Evolutionary conservation across 2,797 vertebrate species (phyloP).

Genomic region (Arctocebus calabarensis): DNA sequence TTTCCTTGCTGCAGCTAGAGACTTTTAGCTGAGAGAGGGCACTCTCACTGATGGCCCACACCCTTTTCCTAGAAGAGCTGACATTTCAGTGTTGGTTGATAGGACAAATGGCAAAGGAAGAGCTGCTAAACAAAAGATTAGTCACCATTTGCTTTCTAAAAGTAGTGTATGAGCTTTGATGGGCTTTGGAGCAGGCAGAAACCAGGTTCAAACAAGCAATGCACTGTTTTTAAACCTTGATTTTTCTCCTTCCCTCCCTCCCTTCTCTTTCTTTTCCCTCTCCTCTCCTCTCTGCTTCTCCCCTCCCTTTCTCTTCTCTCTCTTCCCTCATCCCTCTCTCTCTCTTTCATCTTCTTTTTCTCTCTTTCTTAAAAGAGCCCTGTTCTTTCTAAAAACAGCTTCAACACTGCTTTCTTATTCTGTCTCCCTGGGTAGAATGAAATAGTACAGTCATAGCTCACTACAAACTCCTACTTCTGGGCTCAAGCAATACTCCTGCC

Average conservation of each 20-base stretch:
- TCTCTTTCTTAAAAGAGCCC: background rate
- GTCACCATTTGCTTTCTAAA: background rate
- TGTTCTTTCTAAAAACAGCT: no score
- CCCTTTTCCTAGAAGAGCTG: conserved; percentile 1
- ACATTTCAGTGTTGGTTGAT: background rate
- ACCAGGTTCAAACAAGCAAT: background rate
- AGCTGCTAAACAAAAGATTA: conserved; percentile 9
- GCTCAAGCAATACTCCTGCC: background rate
- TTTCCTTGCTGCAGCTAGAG: conserved; percentile 50
- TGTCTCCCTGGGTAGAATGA: background rate
- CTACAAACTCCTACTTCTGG: background rate
- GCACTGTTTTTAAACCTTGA: background rate
- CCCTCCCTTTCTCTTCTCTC: background rate
- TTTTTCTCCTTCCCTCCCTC: background rate
- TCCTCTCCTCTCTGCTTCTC: background rate
- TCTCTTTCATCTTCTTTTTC: background rate
- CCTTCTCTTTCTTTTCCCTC: background rate
- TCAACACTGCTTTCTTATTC: background rate
- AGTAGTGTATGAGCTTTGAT: background rate
- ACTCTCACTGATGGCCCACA: background rate
- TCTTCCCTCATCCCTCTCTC: background rate
- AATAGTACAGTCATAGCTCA: background rate
- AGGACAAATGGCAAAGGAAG: conserved; percentile 27
- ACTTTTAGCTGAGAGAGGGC: conserved; percentile 19
- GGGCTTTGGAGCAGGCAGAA: conserved; percentile 15